Evolutionary conservation across 2,797 vertebrate genomes (phyloP).

Genomic region (Gymnothorax javanicus): DNA sequence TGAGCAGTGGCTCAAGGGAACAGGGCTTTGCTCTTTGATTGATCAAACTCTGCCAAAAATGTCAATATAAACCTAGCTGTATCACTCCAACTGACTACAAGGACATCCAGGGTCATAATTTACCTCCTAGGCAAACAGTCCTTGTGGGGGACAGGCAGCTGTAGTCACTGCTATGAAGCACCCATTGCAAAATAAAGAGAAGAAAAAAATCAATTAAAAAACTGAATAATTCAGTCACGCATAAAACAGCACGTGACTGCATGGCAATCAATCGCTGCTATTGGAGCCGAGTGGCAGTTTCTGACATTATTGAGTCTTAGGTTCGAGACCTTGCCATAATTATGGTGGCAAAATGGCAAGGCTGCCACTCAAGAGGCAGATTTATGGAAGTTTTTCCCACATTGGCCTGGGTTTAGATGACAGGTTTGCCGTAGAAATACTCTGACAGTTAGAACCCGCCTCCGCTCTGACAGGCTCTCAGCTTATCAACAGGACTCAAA

Average conservation of each 20-base stretch:
- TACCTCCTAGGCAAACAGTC: background rate
- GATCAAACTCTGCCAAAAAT: background rate
- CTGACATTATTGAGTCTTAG: conserved; percentile 52
- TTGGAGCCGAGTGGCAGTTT: conserved; percentile 41
- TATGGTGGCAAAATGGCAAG: conserved; percentile 62
- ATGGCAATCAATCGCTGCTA: conserved; percentile 35
- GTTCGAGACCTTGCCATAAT: conserved; percentile 55
- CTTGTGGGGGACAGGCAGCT: background rate
- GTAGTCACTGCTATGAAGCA: background rate
- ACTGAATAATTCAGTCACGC: conserved; percentile 10
- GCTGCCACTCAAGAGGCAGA: conserved; percentile 65
- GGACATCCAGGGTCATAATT: background rate
- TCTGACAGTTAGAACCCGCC: conserved; percentile 36
- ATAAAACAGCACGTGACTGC: conserved; percentile 34
- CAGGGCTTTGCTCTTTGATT: background rate
- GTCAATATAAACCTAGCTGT: background rate
- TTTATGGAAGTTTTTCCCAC: conserved; percentile 58
- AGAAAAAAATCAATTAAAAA: background rate
- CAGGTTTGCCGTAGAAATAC: conserved; percentile 56
- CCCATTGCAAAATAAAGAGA: background rate
- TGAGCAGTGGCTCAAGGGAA: background rate
- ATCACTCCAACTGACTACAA: background rate
- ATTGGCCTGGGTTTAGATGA: conserved; percentile 43
- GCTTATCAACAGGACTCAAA: conserved; percentile 48
- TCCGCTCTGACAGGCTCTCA: conserved; percentile 32